These are phyloP conservation scores for Nymphalis c-album DNA, from an alignment of 2,888 invertebrate species.

Conservation along the genomic window DNA sequence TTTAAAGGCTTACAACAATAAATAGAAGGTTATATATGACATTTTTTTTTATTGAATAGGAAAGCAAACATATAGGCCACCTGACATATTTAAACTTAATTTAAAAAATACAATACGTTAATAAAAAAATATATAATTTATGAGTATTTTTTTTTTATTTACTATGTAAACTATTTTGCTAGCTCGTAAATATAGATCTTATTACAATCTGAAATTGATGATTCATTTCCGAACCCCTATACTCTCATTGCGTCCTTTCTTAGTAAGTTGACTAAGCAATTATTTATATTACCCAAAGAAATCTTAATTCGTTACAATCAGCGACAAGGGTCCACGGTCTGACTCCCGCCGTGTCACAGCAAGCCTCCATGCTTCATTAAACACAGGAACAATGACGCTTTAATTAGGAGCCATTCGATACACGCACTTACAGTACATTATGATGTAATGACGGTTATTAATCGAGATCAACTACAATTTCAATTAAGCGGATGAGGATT, in stretches of 20 bases:
- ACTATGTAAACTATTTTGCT: background rate
- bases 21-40: too few relatives aligned
- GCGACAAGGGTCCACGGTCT: conserved; percentile 54
- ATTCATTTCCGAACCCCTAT: conserved; percentile 65
- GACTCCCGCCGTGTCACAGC: conserved; percentile 51
- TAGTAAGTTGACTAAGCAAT: conserved; percentile 50
- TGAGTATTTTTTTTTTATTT: background rate
- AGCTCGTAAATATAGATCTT: conserved; percentile 13
- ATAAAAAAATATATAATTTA: too few relatives aligned
- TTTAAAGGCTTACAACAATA: too few relatives aligned
- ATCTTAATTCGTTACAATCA: conserved; percentile 76
- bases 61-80: too few relatives aligned
- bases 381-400: conserved; percentile 73
- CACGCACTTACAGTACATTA: conserved; percentile 58
- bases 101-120: background rate
- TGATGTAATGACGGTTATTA: conserved; percentile 62
- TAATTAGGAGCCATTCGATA: conserved; percentile 77
- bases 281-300: conserved; percentile 63
- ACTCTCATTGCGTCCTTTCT: conserved; percentile 46
- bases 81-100: background rate
- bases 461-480: conserved; percentile 54
- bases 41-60: too few relatives aligned
- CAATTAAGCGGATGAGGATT: conserved; percentile 35
- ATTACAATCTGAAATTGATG: conserved; percentile 44
- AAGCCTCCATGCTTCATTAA: conserved; percentile 62